A percentile compares a stretch with the other conserved stretches of the same genome.
phyloP scores from a whole-genome alignment of 2,113 vertebrate species.

The Daphoenositta chrysoptera region DNA sequence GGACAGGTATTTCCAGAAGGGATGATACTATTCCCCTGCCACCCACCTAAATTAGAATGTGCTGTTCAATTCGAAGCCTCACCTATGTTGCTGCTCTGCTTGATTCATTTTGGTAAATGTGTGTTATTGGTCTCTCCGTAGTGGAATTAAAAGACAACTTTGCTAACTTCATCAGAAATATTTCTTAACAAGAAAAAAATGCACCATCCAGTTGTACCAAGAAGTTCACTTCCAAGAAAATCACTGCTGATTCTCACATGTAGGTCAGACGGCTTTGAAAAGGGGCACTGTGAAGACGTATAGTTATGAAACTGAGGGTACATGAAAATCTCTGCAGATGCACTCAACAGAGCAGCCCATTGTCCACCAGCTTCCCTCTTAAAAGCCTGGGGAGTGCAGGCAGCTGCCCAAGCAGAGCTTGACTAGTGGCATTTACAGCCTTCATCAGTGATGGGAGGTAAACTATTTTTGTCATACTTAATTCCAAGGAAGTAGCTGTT shows the following conservation, averaged over 20 bases:
- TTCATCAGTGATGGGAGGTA: background rate
- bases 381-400: background rate
- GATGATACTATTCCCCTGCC: background rate
- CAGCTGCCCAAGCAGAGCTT: background rate
- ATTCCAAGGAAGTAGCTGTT: background rate
- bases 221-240: background rate
- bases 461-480: background rate
- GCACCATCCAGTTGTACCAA: background rate
- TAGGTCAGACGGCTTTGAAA: background rate
- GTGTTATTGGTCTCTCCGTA: background rate
- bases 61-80: background rate
- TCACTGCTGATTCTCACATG: background rate
- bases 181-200: background rate
- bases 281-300: background rate
- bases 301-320: background rate
- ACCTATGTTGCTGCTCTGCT: background rate
- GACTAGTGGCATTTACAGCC: background rate
- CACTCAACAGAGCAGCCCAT: background rate
- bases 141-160: background rate
- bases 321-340: background rate
- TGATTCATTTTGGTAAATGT: background rate
- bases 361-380: background rate
- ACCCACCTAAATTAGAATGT: background rate
- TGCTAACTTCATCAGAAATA: background rate
- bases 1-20: background rate